Evolutionary conservation across 2,888 invertebrate species (phyloP).

Genomic region (Noctua pronuba): DNA sequence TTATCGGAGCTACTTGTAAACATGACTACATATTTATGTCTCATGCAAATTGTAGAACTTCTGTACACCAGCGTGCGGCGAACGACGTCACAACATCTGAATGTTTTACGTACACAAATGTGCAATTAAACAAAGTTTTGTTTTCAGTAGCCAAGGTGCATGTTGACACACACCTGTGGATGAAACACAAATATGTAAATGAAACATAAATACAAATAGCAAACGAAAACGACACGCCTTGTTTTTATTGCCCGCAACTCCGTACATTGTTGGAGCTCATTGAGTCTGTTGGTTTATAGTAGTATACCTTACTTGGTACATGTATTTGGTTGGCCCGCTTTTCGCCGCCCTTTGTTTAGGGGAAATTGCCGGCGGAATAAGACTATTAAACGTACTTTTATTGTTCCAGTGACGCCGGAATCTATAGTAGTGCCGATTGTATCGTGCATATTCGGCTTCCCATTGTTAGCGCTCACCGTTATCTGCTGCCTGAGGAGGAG

Average conservation of each 20-base stretch:
- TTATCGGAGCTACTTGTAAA: constrained; percentile 1
- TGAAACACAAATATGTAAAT: constrained; percentile 44
- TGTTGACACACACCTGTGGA: constrained; percentile 48
- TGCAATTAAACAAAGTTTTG: constrained; percentile 39
- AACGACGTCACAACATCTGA: constrained; percentile 11
- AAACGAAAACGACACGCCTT: constrained; percentile 39
- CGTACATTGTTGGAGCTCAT: constrained; percentile 42
- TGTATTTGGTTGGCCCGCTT: constrained; percentile 23
- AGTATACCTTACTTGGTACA: constrained; percentile 58
- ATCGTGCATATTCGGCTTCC: constrained; percentile 97
- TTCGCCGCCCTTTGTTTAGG: constrained; percentile 47
- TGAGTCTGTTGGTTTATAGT: constrained; percentile 53
- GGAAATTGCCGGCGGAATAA: constrained; percentile 36
- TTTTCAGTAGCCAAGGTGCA: constrained; percentile 31
- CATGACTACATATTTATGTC: constrained; percentile 29
- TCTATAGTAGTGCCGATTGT: constrained; percentile 97
- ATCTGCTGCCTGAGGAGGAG: constrained; percentile 96
- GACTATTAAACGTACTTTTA: constrained; percentile 48
- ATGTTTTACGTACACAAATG: constrained; percentile 29
- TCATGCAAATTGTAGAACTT: constrained; percentile 14
- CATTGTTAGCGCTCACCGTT: constrained; percentile 95
- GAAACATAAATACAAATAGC: constrained; percentile 51
- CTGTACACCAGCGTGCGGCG: not conserved
- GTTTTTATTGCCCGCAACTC: constrained; percentile 51
- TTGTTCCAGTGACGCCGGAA: constrained; percentile 95